Conservation (phyloP, 1,140 invertebrate species). For the Drosophila quadrilineata region DNA sequence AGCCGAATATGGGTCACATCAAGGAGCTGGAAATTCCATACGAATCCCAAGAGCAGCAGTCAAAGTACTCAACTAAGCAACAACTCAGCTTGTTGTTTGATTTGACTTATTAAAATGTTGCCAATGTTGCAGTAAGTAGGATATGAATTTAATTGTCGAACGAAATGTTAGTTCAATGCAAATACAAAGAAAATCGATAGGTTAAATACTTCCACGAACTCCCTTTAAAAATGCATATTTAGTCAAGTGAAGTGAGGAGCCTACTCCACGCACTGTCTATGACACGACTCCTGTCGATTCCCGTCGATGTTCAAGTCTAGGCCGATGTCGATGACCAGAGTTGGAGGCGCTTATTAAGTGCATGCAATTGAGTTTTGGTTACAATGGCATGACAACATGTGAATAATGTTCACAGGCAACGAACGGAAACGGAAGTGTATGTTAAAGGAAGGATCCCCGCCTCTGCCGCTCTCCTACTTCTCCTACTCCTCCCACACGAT, state of each 20-base stretch:
- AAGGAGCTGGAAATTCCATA: constrained; percentile 46
- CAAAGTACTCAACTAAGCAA: background rate
- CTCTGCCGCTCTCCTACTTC: constrained; percentile 2
- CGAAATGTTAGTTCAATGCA: constrained; percentile 41
- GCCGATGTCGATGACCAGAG: constrained; percentile 40
- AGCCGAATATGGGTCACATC: constrained; percentile 27
- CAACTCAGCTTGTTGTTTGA: constrained; percentile 19
- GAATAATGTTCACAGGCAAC: constrained; percentile 37
- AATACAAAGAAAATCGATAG: constrained; percentile 57
- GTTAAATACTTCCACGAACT: constrained; percentile 54
- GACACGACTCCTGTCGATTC: background rate
- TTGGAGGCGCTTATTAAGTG: constrained; percentile 37
- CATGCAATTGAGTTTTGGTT: constrained; percentile 23
- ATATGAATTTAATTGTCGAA: background rate
- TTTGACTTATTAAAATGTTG: constrained; percentile 49
- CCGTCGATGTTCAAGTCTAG: constrained; percentile 12
- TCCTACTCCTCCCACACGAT: too few species aligned
- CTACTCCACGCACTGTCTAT: constrained; percentile 56
- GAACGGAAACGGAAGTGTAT: constrained; percentile 45
- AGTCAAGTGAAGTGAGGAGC: background rate
- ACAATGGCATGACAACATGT: constrained; percentile 31
- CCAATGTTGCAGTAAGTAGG: constrained; percentile 18
- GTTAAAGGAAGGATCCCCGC: constrained; percentile 13
- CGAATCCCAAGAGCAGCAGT: constrained; percentile 28
- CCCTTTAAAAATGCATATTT: constrained; percentile 68